phyloP scores from a whole-genome alignment of 2,888 invertebrate genomes.

The Prostheceraeus crozeri region DNA sequence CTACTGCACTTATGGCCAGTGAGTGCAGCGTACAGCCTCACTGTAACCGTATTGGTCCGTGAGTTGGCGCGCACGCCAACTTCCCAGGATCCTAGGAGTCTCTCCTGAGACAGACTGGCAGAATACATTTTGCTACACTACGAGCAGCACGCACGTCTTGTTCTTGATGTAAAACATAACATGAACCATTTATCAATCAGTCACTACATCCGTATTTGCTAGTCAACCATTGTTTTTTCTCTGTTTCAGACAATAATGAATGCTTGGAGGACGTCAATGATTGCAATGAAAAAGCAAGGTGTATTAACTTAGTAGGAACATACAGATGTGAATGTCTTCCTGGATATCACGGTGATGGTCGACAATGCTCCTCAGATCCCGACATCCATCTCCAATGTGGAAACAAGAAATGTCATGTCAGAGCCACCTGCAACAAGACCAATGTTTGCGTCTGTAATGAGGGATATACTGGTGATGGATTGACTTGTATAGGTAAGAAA shows the following conservation, averaged over 20 bases:
- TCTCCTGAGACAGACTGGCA: too few relatives aligned
- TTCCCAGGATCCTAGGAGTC: too few relatives aligned
- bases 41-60: too few relatives aligned
- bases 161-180: too few relatives aligned
- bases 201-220: background rate
- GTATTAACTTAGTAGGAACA: conserved; percentile 30
- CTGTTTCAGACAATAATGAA: conserved; percentile 38
- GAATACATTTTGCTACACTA: too few relatives aligned
- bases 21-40: too few relatives aligned
- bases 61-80: too few relatives aligned
- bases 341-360: conserved; percentile 30
- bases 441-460: conserved; percentile 23
- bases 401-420: background rate
- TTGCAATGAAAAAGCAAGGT: conserved; percentile 30
- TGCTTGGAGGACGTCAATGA: conserved; percentile 28
- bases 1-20: too few relatives aligned
- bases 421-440: conserved; percentile 2
- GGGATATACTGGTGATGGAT: conserved; percentile 30
- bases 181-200: too few relatives aligned
- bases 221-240: too few relatives aligned
- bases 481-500: too few relatives aligned
- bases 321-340: conserved; percentile 32
- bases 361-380: background rate
- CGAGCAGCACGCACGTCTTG: too few relatives aligned
- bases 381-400: background rate